Percentiles rank a stretch among this genome's conserved stretches.
Evolutionary conservation across 2,113 vertebrate species (phyloP).

Genomic region (Trochalopteron elliotii): DNA sequence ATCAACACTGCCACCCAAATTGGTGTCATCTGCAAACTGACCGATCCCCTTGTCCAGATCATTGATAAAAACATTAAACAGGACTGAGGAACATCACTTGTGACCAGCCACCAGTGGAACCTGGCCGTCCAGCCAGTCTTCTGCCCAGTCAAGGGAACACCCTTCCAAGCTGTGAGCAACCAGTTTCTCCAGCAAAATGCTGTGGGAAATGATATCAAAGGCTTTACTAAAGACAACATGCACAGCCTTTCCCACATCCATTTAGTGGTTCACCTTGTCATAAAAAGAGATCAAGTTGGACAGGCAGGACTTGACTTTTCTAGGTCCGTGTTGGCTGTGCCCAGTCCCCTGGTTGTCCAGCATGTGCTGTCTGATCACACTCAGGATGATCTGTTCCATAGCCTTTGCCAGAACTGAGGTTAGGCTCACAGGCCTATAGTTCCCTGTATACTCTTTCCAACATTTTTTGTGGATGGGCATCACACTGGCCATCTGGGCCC

Average conservation of each 20-base stretch:
- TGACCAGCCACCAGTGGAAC: not conserved
- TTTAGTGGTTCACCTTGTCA: not conserved
- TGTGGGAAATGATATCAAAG: not conserved
- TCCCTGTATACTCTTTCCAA: not conserved
- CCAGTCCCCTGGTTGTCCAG: accelerated
- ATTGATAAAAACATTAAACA: not conserved
- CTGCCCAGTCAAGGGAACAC: not conserved
- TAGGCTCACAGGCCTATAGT: not conserved
- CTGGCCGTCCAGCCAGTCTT: not conserved
- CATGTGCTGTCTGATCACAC: not conserved
- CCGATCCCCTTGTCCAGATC: not conserved
- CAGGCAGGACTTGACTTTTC: not conserved
- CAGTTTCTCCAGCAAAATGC: not conserved
- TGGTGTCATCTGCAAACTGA: not conserved
- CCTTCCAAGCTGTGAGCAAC: not conserved
- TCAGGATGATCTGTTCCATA: not conserved
- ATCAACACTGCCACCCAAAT: not conserved
- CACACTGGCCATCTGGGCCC: not conserved
- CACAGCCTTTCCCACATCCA: not conserved
- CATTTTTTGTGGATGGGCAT: accelerated
- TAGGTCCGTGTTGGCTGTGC: not conserved
- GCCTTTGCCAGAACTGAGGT: not conserved
- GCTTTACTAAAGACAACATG: not conserved
- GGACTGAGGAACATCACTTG: not conserved
- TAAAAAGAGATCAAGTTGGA: not conserved